Evolutionary conservation across 2,888 invertebrate genomes (phyloP), one percentile per base, ranked within the genome.

Genomic region (Anoplius nigerrimus): DNA sequence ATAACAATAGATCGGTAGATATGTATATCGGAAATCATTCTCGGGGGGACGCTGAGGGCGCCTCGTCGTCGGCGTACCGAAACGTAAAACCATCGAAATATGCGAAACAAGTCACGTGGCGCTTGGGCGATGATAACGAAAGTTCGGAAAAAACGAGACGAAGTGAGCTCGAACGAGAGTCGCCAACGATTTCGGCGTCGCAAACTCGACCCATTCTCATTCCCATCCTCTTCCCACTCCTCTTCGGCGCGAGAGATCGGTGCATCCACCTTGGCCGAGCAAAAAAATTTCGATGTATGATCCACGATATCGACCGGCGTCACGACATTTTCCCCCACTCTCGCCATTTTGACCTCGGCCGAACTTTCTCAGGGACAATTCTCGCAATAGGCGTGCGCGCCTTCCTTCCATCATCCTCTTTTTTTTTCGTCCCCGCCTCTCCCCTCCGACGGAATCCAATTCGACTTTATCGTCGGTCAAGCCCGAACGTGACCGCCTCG

Each of bases 1-100:
- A 82, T 87, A 88, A 87, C 87, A 88, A 87, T 87, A 87, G 80
- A 81, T 85, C 82, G 82, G 83, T 86, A 84, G 85, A 87, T 88
- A 87, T 88, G 86, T 87, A 83, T 85, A 84, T 86, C 82, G 81
- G 85, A 86, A 87, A 86, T 86, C 79, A 79, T 79, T 71, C 62
- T 70, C 54, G 57, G 62, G 59, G 69, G 66, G 67, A 71, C 72
- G 68, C 62, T 65, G 45, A 69, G 71, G 70, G 57, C 21, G 57
- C 42, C 42, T 43, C 66, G 54, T 68, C 75, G 73, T 69, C 78
- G 72, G 66, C 57, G 69, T 69, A 43, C 34, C 34, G 53, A 73
- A 62, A 71, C 65, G 75, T 58, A 48, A 66, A 75, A 61, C 66
- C 69, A 51, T 59, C 16, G 18, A 48, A 48, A 48, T 13, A 42